Conservation (phyloP, 2,888 invertebrate genomes). For the Pristionchus japonicus region DNA sequence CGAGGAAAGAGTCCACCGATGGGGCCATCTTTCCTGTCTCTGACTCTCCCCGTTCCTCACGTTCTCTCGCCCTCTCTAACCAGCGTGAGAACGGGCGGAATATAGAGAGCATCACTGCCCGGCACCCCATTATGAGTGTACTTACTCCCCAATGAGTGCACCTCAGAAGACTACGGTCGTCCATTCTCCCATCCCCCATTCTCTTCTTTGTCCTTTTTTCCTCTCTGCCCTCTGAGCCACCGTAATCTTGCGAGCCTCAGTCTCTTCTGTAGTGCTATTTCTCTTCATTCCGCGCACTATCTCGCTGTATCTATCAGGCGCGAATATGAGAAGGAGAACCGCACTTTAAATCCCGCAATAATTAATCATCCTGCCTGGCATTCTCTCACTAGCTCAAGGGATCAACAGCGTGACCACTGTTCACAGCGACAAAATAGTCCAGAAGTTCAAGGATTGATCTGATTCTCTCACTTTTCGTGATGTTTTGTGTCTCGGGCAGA, state of each 20-base stretch:
- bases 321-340: not conserved
- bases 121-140: not conserved
- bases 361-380: not conserved
- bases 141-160: not conserved
- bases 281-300: not conserved
- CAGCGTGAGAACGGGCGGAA: not conserved
- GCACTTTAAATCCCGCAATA: not conserved
- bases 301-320: not conserved
- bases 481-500: too few species aligned
- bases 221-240: not conserved
- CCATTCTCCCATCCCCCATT: not conserved
- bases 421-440: not conserved
- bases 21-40: not conserved
- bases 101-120: not conserved
- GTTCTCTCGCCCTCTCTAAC: too few species aligned
- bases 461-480: too few species aligned
- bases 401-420: not conserved
- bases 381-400: not conserved
- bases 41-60: not conserved
- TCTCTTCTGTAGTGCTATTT: too few species aligned
- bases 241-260: too few species aligned
- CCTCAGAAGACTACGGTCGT: not conserved
- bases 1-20: not conserved
- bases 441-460: not conserved
- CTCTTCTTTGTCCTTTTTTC: not conserved